Conservation (phyloP, 2,113 vertebrate species). For the Hemiprocne comata region DNA sequence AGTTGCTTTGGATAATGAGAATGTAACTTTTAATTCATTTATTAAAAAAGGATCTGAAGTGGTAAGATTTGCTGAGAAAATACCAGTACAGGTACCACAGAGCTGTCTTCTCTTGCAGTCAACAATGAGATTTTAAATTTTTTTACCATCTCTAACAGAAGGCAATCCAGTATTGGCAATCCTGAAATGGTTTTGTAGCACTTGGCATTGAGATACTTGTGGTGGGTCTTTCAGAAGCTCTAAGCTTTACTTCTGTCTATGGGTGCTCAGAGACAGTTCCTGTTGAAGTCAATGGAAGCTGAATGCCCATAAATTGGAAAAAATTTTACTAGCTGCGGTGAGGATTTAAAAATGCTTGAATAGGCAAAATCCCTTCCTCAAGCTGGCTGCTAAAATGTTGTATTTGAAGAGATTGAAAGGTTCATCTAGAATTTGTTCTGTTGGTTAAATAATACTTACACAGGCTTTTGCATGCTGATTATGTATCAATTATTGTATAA, state of each 20-base stretch:
- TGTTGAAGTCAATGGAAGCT: background rate
- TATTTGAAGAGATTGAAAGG: conserved; percentile 21
- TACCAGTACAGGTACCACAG: background rate
- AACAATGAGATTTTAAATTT: background rate
- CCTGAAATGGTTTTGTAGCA: background rate
- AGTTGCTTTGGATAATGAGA: background rate
- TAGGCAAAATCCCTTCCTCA: conserved; percentile 7
- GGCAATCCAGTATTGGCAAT: background rate
- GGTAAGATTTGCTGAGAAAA: background rate
- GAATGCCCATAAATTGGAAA: background rate
- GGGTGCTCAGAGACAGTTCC: background rate
- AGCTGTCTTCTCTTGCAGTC: background rate
- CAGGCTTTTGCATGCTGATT: conserved; percentile 75
- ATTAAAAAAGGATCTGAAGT: background rate
- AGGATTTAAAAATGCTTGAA: background rate
- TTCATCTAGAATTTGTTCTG: conserved; percentile 61
- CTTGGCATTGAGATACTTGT: conserved; percentile 6
- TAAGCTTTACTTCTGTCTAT: background rate
- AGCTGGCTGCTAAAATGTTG: background rate
- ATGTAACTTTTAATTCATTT: background rate
- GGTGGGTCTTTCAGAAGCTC: background rate
- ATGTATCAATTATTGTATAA: conserved; percentile 80
- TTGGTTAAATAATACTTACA: conserved; percentile 75
- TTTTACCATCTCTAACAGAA: background rate
- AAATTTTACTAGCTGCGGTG: background rate